phyloP scores from a whole-genome alignment of 2,888 invertebrate genomes.

The Nomada lathburiana region DNA sequence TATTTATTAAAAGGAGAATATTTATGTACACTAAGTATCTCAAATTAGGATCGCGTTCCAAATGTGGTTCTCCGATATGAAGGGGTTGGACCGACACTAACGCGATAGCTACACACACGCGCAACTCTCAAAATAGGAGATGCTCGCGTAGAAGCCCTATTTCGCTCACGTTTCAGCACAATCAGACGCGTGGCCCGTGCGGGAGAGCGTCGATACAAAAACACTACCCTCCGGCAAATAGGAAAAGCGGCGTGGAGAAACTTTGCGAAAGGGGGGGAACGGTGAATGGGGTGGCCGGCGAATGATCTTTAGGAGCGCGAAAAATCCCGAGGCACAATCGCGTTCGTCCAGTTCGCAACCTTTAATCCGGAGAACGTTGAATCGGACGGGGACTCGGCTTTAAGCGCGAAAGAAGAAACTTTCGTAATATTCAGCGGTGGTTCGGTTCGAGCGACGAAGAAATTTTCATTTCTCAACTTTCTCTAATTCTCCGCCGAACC shows the following conservation, averaged over 20 bases:
- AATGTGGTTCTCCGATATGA: too few species aligned
- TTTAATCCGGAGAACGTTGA: constrained; percentile 43
- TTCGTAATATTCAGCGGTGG: constrained; percentile 63
- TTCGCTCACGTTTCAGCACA: constrained; percentile 70
- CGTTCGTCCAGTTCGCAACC: constrained; percentile 41
- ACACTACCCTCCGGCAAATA: constrained; percentile 60
- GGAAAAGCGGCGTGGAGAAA: constrained; percentile 61
- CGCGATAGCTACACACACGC: constrained; percentile 16
- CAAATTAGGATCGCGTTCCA: too few species aligned
- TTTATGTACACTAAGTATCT: too few species aligned
- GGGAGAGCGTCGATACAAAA: constrained; percentile 61
- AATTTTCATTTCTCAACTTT: constrained; percentile 62
- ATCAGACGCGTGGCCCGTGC: constrained; percentile 67
- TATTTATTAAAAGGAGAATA: too few species aligned
- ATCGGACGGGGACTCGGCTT: constrained; percentile 34
- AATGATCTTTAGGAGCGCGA: constrained; percentile 55
- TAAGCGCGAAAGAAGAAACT: constrained; percentile 63
- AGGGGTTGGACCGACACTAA: too few species aligned
- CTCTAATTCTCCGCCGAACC: constrained; percentile 44
- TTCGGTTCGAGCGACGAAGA: constrained; percentile 46
- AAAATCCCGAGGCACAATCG: constrained; percentile 57
- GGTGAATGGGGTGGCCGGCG: neutral
- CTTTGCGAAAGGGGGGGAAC: constrained; percentile 39
- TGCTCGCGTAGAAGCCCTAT: constrained; percentile 58
- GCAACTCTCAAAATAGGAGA: constrained; percentile 39